These are phyloP conservation scores for Pristionchus arcanus DNA, from an alignment of 2,888 invertebrate species.

Conservation along the genomic window DNA sequence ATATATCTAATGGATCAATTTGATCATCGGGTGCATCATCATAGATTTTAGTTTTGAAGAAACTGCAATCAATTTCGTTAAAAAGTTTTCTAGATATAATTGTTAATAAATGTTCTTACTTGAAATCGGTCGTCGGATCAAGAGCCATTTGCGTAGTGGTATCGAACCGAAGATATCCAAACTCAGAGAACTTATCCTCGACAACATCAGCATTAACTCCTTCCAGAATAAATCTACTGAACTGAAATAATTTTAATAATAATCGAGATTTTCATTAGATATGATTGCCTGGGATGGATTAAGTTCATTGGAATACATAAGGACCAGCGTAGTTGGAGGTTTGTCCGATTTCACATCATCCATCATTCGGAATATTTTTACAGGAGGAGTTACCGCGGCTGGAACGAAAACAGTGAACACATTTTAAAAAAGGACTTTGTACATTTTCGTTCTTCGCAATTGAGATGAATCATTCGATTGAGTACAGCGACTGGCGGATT, in stretches of 20 bases:
- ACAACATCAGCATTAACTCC: neutral
- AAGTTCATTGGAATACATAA: constrained; percentile 31
- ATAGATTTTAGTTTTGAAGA: neutral
- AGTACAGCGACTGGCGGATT: neutral
- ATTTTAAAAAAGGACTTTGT: neutral
- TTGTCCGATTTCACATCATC: neutral
- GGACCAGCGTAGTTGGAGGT: neutral
- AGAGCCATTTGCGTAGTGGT: no score
- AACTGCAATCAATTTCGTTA: neutral
- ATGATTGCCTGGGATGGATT: neutral
- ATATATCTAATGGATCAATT: neutral
- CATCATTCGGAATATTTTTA: neutral
- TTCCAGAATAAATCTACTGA: constrained; percentile 17
- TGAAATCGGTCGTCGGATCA: neutral
- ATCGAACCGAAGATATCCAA: constrained; percentile 26
- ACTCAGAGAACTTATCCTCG: neutral
- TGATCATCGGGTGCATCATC: neutral
- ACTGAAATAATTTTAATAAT: neutral
- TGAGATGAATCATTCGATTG: constrained; percentile 37
- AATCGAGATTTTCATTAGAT: neutral
- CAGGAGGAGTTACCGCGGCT: neutral
- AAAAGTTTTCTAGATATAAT: neutral
- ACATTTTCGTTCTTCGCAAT: neutral
- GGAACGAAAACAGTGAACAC: neutral
- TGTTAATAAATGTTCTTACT: neutral